Evolutionary conservation across 2,113 vertebrate species (phyloP).

Genomic region (Prunella himalayana): DNA sequence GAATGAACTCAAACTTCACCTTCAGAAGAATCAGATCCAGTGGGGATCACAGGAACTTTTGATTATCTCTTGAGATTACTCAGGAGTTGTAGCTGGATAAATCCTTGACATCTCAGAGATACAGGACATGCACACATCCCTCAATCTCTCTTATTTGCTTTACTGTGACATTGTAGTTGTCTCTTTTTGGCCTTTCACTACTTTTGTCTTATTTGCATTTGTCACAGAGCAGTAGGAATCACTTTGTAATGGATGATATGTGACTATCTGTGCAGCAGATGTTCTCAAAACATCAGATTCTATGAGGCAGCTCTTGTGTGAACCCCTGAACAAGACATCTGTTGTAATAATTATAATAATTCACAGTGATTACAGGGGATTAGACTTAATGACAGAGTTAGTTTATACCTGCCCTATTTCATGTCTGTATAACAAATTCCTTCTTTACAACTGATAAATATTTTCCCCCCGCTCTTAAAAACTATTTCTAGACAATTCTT

Average conservation of each 20-base stretch:
- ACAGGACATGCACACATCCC: neutral
- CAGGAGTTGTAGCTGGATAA: neutral
- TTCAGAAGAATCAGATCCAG: neutral
- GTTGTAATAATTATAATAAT: neutral
- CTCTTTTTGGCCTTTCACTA: neutral
- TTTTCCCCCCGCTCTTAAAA: neutral
- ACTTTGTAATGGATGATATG: neutral
- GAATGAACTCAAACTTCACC: neutral
- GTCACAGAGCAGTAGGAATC: neutral
- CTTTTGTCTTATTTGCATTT: neutral
- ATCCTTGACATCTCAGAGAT: neutral
- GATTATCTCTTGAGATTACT: neutral
- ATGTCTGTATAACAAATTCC: neutral
- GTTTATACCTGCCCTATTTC: neutral
- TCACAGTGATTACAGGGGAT: neutral
- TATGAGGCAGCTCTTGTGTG: neutral
- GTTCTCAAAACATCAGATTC: neutral
- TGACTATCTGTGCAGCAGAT: neutral
- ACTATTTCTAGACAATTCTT: neutral
- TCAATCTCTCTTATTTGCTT: neutral
- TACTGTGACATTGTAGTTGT: neutral
- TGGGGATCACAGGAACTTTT: neutral
- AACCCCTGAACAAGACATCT: neutral
- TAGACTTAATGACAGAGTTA: neutral
- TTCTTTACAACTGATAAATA: neutral